Evolutionary conservation across 1,140 invertebrate species (phyloP).

Genomic region (Pseudomyrmex dendroicus): DNA sequence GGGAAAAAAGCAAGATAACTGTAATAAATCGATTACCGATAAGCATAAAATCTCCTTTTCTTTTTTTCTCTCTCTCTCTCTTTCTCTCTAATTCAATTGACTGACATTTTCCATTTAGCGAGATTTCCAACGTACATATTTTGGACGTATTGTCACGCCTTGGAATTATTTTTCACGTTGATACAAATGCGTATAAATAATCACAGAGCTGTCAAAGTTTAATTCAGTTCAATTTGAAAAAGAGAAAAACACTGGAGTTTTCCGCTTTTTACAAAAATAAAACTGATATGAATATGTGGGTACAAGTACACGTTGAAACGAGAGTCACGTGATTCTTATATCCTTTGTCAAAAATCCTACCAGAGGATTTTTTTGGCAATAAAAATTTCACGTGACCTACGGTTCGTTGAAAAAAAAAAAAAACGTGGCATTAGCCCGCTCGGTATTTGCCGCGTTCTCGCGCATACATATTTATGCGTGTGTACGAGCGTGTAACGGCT

Average conservation of each 20-base stretch:
- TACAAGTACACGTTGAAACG: background rate
- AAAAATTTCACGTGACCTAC: background rate
- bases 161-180: background rate
- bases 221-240: too few relatives aligned
- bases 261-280: background rate
- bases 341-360: background rate
- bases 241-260: too few relatives aligned
- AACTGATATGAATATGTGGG: background rate
- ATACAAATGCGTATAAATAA: background rate
- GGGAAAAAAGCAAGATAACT: background rate
- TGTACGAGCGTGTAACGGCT: background rate
- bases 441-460: constrained; percentile 4
- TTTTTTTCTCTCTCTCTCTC: too few relatives aligned
- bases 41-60: background rate
- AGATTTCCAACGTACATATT: background rate
- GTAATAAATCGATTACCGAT: background rate
- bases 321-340: background rate
- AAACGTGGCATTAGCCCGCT: background rate
- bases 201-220: background rate
- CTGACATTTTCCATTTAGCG: constrained; percentile 3
- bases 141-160: too few relatives aligned
- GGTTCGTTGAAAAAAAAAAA: constrained; percentile 25
- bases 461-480: constrained; percentile 10
- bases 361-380: background rate
- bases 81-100: background rate